A percentile compares a stretch with the other conserved stretches of the same genome.
Conservation (phyloP, 2,113 vertebrate species). For the Nycticebus coucang region DNA sequence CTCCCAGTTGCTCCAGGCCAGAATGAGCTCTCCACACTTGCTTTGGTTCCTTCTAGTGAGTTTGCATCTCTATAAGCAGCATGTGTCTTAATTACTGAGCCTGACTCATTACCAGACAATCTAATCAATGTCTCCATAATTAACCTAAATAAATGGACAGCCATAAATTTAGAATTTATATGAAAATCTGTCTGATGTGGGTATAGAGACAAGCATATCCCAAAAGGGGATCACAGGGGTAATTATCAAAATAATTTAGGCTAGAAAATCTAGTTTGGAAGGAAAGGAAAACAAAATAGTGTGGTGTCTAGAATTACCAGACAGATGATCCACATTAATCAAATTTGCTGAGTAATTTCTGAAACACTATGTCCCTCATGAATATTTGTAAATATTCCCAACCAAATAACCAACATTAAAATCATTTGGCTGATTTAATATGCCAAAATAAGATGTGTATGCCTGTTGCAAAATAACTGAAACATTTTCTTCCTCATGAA, state of each 20-base stretch:
- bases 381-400: conserved; percentile 56
- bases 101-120: neutral
- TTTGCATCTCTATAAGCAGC: neutral
- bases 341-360: conserved; percentile 11
- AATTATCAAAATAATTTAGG: neutral
- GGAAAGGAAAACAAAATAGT: neutral
- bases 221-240: neutral
- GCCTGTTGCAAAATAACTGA: neutral
- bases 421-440: neutral
- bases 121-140: neutral
- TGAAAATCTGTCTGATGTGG: neutral
- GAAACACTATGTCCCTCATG: neutral
- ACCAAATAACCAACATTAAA: conserved; percentile 12
- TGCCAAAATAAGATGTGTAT: neutral
- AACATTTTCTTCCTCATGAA: neutral
- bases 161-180: neutral
- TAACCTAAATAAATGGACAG: neutral
- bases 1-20: fast-evolving
- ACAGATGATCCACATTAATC: neutral
- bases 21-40: neutral
- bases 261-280: conserved; percentile 44
- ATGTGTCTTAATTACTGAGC: neutral
- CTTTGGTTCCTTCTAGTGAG: neutral
- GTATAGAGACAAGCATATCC: neutral
- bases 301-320: neutral